Evolutionary conservation across 2,113 vertebrate genomes (phyloP), one percentile per base, ranked within the genome.

Genomic region (Bambusicola thoracicus): DNA sequence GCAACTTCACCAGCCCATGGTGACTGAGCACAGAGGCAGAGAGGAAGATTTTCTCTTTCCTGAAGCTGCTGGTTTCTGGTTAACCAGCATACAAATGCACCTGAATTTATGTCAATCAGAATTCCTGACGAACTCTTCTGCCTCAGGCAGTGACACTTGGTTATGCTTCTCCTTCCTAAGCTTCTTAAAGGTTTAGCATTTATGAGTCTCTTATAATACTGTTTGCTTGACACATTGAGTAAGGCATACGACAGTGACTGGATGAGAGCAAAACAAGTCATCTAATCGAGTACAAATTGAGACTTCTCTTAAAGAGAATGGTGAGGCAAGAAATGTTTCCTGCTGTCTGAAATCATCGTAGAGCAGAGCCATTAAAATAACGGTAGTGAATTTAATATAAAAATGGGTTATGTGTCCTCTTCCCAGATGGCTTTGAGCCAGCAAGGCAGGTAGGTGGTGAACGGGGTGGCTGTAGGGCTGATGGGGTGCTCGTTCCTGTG

Each of bases 151-250:
- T 89, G 89, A 85, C 70, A 90, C 92, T 87, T 9, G 18, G 88
- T 96, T 93, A 93, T 94, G 89, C 79, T 94, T 93, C 74, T 93
- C 58, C 66, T 94, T 95, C 86, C 81, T 96, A 93, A 94, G 83
- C 91, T 75, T 90, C 86, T 95, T 92, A 96, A 84, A 87, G 86
- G 62, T 86, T 95, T 93, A 94, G 81, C 89, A 79, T 95, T 96
- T 96, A 76, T 93, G 89, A 96, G 87, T 96, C 73, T 81, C 36
- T 72, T 67, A 36, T 61, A 90, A 92, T 84, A 40, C 77, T 86
- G 67, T 75, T 94, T 86, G 77, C 92, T 88, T 95, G 96, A 92
- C 96, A 94, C 77, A 65, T 93, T 84, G 79, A 81, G 89, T 92
- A 92, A 94, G 58, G 74, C 74, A 38, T 88, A 81, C 93, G 92